A percentile compares a stretch with the other conserved stretches of the same genome.
phyloP scores from a whole-genome alignment of 2,888 invertebrate genomes.

The Drosophila phalerata region DNA sequence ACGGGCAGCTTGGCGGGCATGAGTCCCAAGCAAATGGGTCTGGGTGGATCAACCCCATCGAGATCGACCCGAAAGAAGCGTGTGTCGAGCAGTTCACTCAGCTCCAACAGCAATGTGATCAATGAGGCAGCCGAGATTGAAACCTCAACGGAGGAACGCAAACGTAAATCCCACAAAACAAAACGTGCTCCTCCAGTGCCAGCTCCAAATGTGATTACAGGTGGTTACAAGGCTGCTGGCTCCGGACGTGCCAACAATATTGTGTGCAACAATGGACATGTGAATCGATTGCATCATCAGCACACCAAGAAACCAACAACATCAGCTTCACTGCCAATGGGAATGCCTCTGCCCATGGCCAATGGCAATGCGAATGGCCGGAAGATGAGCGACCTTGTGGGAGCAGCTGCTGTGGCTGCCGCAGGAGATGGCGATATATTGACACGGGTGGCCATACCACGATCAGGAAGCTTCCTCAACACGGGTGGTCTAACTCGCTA shows the following conservation, averaged over 20 bases:
- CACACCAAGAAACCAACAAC: slow-evolving; percentile 58
- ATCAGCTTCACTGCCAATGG: slow-evolving; percentile 18
- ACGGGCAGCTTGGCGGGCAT: slow-evolving; percentile 41
- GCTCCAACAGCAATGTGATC: slow-evolving; percentile 88
- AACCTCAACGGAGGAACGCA: slow-evolving; percentile 86
- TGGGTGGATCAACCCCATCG: slow-evolving; percentile 86
- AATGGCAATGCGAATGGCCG: slow-evolving; percentile 25
- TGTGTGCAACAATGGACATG: slow-evolving; percentile 70
- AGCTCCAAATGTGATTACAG: slow-evolving; percentile 45
- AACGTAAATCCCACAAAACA: slow-evolving; percentile 87
- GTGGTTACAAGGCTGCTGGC: slow-evolving; percentile 23
- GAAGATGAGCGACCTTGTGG: slow-evolving; percentile 49
- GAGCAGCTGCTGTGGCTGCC: slow-evolving; percentile 84
- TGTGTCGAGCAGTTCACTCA: slow-evolving; percentile 88
- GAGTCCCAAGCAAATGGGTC: slow-evolving; percentile 45
- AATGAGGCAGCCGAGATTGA: slow-evolving; percentile 84
- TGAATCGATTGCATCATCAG: slow-evolving; percentile 53
- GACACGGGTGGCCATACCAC: slow-evolving; percentile 94
- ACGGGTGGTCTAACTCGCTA: slow-evolving; percentile 92
- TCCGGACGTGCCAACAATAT: slow-evolving; percentile 43
- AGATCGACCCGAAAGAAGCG: slow-evolving; percentile 92
- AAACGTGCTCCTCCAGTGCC: slow-evolving; percentile 87
- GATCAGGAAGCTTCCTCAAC: slow-evolving; percentile 94
- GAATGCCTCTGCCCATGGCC: slow-evolving; percentile 10
- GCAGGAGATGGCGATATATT: slow-evolving; percentile 93